phyloP scores from a whole-genome alignment of 2,888 invertebrate species.

The Dasysyrphus albostriatus region DNA sequence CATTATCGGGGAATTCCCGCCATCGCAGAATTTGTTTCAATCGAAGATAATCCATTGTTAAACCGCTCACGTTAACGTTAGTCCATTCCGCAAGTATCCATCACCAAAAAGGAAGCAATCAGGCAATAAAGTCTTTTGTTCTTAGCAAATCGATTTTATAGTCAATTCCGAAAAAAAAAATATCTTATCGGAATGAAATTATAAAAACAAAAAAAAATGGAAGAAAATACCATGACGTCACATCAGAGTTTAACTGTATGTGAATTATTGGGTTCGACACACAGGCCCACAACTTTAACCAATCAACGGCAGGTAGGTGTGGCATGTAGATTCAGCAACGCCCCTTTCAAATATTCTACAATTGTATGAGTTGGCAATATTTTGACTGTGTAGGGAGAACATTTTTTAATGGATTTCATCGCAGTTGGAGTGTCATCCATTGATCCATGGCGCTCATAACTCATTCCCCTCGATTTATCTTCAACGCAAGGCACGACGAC shows the following conservation, averaged over 20 bases:
- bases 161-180: slow-evolving; percentile 8
- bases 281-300: slow-evolving; percentile 34
- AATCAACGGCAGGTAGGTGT: slow-evolving; percentile 40
- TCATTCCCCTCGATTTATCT: too few relatives aligned
- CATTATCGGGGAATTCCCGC: slow-evolving; percentile 64
- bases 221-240: slow-evolving; percentile 59
- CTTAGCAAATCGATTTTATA: slow-evolving; percentile 71
- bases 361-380: neutral
- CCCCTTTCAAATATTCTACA: slow-evolving; percentile 12
- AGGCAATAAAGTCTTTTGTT: slow-evolving; percentile 62
- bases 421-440: slow-evolving; percentile 60
- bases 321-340: slow-evolving; percentile 2
- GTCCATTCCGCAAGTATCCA: slow-evolving; percentile 33
- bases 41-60: slow-evolving; percentile 68
- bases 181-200: slow-evolving; percentile 16
- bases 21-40: slow-evolving; percentile 51
- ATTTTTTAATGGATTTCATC: slow-evolving; percentile 45
- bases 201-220: slow-evolving; percentile 42
- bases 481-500: slow-evolving; percentile 14
- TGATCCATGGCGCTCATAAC: slow-evolving; percentile 65
- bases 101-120: slow-evolving; percentile 69
- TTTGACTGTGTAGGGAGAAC: neutral
- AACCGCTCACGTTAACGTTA: slow-evolving; percentile 61
- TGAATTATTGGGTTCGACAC: slow-evolving; percentile 28
- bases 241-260: neutral